Conservation (phyloP, 2,113 vertebrate species). For the Paramisgurnus dabryanus region DNA sequence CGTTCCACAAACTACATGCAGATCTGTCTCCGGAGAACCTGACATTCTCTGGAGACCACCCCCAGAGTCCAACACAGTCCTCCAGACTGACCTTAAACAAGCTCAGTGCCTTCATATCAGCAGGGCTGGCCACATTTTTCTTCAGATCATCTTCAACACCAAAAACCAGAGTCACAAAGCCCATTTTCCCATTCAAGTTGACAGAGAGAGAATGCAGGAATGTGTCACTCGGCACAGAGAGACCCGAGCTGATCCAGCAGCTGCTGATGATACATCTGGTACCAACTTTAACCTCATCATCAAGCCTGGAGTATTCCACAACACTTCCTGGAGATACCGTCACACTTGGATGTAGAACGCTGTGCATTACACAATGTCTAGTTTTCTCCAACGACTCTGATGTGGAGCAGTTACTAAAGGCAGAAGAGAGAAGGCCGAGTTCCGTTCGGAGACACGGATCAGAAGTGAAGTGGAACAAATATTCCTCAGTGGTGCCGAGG, state of each 20-base stretch:
- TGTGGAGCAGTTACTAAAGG: conserved; percentile 71
- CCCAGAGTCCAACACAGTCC: conserved; percentile 79
- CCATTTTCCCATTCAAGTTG: conserved; percentile 46
- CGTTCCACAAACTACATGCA: conserved; percentile 82
- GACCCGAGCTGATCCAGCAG: conserved; percentile 64
- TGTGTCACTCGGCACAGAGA: conserved; percentile 72
- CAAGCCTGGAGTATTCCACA: conserved; percentile 85
- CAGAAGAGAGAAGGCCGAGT: conserved; percentile 76
- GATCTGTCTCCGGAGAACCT: conserved; percentile 75
- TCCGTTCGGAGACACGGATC: conserved; percentile 76
- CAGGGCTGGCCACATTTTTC: conserved; percentile 64
- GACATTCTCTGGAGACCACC: conserved; percentile 66
- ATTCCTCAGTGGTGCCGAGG: conserved; percentile 87
- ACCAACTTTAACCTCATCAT: conserved; percentile 74
- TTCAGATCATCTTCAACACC: conserved; percentile 83
- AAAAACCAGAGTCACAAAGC: conserved; percentile 82
- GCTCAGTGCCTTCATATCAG: conserved; percentile 63
- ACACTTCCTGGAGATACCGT: conserved; percentile 76
- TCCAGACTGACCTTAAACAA: conserved; percentile 75
- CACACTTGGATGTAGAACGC: conserved; percentile 73
- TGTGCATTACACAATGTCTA: conserved; percentile 78
- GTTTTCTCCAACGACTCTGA: not conserved
- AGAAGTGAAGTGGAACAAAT: conserved; percentile 83
- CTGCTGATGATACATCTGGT: conserved; percentile 81
- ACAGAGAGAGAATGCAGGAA: conserved; percentile 85